Evolutionary conservation across 2,797 vertebrate species (phyloP).

Genomic region (Trachops cirrhosus): DNA sequence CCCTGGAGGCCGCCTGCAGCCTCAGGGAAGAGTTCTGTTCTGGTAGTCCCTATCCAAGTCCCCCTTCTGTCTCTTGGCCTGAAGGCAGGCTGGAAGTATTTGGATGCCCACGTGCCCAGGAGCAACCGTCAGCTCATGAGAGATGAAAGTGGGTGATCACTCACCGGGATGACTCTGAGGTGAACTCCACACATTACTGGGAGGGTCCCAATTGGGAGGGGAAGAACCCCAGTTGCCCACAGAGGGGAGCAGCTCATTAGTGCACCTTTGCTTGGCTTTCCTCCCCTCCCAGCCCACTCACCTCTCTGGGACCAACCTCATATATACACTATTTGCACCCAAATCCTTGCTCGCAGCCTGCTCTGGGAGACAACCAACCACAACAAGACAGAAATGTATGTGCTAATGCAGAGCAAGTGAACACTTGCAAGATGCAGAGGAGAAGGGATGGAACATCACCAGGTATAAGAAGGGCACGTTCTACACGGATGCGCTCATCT

Average conservation of each 20-base stretch:
- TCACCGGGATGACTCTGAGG: neutral
- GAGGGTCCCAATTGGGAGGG: neutral
- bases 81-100: neutral
- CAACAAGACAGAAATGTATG: neutral
- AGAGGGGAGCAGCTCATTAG: neutral
- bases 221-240: neutral
- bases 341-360: neutral
- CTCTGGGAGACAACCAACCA: neutral
- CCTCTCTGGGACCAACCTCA: neutral
- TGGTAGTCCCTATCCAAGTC: neutral
- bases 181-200: neutral
- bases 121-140: neutral
- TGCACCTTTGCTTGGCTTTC: neutral
- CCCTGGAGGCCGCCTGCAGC: neutral
- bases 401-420: neutral
- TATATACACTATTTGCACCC: neutral
- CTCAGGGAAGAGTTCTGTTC: neutral
- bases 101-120: neutral
- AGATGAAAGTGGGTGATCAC: neutral
- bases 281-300: neutral
- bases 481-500: rapidly evolving
- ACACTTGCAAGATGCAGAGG: rapidly evolving
- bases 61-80: neutral
- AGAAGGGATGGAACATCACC: rapidly evolving
- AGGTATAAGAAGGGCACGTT: rapidly evolving